Evolutionary conservation across 1,140 invertebrate species (phyloP).

Genomic region (Habropoda laboriosa): DNA sequence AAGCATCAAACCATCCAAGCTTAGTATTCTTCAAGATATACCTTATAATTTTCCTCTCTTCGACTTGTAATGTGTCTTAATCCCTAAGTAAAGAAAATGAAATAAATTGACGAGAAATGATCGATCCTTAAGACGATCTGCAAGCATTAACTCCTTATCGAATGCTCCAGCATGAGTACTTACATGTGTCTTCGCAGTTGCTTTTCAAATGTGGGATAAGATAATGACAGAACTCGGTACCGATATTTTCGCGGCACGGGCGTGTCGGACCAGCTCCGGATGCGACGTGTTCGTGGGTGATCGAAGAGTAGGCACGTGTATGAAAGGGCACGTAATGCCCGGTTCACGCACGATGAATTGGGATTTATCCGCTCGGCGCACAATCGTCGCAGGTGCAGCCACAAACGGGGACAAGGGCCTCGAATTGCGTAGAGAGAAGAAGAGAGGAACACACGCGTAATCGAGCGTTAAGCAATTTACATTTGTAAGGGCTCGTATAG

Average conservation of each 20-base stretch:
- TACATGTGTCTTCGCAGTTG: too few relatives aligned
- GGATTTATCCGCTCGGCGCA: conserved; percentile 42
- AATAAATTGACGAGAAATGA: too few relatives aligned
- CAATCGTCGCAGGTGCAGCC: conserved; percentile 65
- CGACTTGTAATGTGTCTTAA: too few relatives aligned
- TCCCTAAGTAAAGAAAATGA: too few relatives aligned
- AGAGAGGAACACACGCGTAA: conserved; percentile 50
- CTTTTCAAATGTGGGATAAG: background rate
- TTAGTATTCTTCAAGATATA: too few relatives aligned
- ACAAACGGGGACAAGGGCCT: conserved; percentile 58
- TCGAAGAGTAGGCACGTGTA: conserved; percentile 34
- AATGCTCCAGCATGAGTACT: too few relatives aligned
- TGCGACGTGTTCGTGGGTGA: conserved; percentile 23
- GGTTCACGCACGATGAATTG: conserved; percentile 50
- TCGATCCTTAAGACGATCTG: too few relatives aligned
- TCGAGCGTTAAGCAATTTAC: conserved; percentile 60
- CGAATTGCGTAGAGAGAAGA: conserved; percentile 42
- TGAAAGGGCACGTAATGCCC: conserved; percentile 41
- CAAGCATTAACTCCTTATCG: too few relatives aligned
- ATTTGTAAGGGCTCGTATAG: conserved; percentile 43
- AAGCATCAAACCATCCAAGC: too few relatives aligned
- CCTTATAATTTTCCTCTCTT: too few relatives aligned
- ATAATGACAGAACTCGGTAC: background rate
- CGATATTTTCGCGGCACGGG: background rate
- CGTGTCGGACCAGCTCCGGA: conserved; percentile 35